These are phyloP conservation scores for Cosmia pyralina DNA, from an alignment of 2,888 invertebrate species.

Conservation along the genomic window DNA sequence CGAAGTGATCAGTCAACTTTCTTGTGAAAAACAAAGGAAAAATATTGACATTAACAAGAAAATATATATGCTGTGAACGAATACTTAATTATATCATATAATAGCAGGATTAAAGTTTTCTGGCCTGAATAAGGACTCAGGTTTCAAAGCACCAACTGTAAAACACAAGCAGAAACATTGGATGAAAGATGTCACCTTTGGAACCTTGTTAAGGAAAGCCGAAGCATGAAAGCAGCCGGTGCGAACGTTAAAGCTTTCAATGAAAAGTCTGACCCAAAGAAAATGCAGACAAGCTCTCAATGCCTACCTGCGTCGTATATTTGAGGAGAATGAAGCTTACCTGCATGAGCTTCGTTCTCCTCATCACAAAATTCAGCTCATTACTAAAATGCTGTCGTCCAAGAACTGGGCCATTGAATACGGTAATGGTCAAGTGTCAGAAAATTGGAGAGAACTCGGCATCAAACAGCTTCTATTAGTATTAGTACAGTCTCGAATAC, in stretches of 20 bases:
- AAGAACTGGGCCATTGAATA: not conserved
- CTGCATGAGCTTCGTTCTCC: no score
- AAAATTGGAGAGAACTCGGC: not conserved
- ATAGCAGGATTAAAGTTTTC: not conserved
- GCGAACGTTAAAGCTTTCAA: not conserved
- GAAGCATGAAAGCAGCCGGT: not conserved
- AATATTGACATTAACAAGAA: not conserved
- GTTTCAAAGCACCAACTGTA: not conserved
- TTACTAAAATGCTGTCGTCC: not conserved
- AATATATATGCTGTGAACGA: no score
- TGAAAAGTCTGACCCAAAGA: not conserved
- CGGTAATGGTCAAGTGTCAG: not conserved
- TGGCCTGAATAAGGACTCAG: not conserved
- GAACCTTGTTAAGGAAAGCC: not conserved
- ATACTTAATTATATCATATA: no score
- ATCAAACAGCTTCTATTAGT: not conserved
- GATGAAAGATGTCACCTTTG: not conserved
- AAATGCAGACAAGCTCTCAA: not conserved
- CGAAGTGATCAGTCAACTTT: not conserved
- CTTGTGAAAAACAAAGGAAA: not conserved
- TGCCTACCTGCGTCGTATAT: not conserved
- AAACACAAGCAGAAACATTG: not conserved
- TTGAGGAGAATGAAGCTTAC: not conserved
- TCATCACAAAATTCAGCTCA: not conserved
- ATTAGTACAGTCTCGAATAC: not conserved